These are phyloP conservation scores for Acanthis flammea DNA, from an alignment of 2,797 vertebrate genomes.

Conservation along the genomic window DNA sequence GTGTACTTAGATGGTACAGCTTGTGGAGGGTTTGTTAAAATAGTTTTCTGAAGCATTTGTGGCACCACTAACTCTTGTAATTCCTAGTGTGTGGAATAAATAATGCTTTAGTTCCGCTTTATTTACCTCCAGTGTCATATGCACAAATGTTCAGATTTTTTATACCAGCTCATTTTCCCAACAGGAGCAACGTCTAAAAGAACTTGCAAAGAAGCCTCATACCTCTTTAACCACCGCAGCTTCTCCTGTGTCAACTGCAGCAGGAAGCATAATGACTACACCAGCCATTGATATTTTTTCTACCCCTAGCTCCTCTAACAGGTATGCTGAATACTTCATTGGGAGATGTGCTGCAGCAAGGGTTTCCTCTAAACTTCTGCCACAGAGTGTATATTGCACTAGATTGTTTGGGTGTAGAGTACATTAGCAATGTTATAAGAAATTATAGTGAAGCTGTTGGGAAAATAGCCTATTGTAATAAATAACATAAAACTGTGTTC, in stretches of 20 bases:
- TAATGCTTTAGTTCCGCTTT: neutral
- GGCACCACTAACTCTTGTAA: neutral
- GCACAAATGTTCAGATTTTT: constrained; percentile 20
- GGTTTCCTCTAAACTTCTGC: neutral
- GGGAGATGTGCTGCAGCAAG: neutral
- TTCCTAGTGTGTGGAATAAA: neutral
- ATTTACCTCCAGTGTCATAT: neutral
- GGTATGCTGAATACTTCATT: constrained; percentile 71
- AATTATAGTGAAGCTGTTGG: neutral
- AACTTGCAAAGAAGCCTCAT: constrained; percentile 95
- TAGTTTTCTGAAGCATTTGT: neutral
- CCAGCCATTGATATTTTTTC: constrained; percentile 97
- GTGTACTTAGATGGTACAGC: fast-evolving
- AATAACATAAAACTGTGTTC: neutral
- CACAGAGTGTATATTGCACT: neutral
- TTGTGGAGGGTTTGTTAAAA: neutral
- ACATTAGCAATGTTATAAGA: neutral
- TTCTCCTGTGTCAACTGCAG: constrained; percentile 91
- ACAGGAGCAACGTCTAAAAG: constrained; percentile 97
- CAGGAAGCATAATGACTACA: constrained; percentile 91
- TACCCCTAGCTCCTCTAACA: constrained; percentile 95
- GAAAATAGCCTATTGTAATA: neutral
- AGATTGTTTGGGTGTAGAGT: neutral
- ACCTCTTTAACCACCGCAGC: constrained; percentile 92
- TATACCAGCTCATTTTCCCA: constrained; percentile 41